Base-by-base conservation (phyloP, 2,113 vertebrate genomes). In the Carollia perspicillata region DNA sequence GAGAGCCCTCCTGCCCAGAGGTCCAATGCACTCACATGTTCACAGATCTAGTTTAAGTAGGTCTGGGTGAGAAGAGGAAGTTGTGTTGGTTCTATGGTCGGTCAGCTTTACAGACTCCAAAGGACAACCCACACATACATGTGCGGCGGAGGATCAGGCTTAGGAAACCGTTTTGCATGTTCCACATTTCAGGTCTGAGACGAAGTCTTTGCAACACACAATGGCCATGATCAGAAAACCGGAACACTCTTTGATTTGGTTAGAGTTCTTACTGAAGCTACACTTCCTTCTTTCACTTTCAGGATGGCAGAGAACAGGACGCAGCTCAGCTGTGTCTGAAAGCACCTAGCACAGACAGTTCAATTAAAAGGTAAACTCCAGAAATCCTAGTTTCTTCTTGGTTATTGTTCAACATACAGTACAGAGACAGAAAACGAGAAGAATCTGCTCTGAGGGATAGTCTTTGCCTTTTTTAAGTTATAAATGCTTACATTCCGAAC, bases 401-500 rank as follows among this genome's bases (percentile, higher is more conserved):
- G 6, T 66, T 92, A 40, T 60, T 95, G 94, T 92, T 84, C 30
- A 74, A 42, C 40, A 55, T 49, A 58, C 10, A 77, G 1, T 53
- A 51, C 2, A 66, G 20, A 72, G 28, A 81, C n/a, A 63, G 18
- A 66, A 89, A 55, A 23, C 90, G 13, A 69, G 33, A 83, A 69
- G 22, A 13, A 95, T 51, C 89, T 83, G 11, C 20, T 91, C 6
- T 30, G 10, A 63, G 26, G 16, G 26, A 69, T 42, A 77, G 89
- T 20, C 13, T 26, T 63, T 66, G 17, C 13, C 84, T 49, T 96
- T 89, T 66, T 55, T 83, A 89, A 71, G 63, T 77, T 72, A 80
- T 26, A 94, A 95, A 89, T 51, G 30, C 30, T 77, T 90, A 80
- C 28, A 69, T 92, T 40, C 47, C 22, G 20, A 93, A 94, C 23